Evolutionary conservation across 1,140 invertebrate species (phyloP).

Genomic region (Panonychus citri): DNA sequence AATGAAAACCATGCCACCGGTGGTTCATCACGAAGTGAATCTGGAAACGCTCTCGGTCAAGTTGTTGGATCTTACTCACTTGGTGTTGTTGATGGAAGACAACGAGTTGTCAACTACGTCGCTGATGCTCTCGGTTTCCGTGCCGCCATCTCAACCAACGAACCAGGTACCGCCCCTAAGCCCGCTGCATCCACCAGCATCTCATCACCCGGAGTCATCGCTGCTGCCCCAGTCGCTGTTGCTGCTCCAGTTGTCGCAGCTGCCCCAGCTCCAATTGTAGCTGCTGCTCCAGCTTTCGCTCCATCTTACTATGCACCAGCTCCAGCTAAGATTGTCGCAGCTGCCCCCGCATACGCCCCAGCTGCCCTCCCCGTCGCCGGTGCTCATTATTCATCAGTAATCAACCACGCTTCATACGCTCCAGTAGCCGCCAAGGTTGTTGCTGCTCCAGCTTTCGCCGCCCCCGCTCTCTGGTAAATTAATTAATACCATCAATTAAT

Average conservation of each 20-base stretch:
- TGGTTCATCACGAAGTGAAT: conserved; percentile 16
- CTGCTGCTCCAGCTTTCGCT: background rate
- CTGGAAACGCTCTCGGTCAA: conserved; percentile 13
- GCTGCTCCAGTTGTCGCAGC: background rate
- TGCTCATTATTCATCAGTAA: too few species aligned
- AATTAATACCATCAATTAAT: too few species aligned
- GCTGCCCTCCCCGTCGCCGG: too few species aligned
- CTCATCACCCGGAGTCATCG: background rate
- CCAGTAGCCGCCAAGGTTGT: background rate
- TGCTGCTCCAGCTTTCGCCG: too few species aligned
- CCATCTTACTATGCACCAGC: too few species aligned
- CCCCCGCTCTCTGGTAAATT: too few species aligned
- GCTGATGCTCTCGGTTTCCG: conserved; percentile 19
- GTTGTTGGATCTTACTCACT: conserved; percentile 16
- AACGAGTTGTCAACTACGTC: conserved; percentile 18
- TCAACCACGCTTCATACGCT: too few species aligned
- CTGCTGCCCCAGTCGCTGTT: background rate
- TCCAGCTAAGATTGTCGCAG: too few species aligned
- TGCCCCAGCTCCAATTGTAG: background rate
- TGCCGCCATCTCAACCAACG: conserved; percentile 13
- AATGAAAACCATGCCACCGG: conserved; percentile 19
- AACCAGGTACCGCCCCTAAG: conserved; percentile 8
- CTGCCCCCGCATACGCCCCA: too few species aligned
- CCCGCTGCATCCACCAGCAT: background rate
- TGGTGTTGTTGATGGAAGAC: conserved; percentile 13